Percentiles rank a stretch among this genome's conserved stretches.
Conservation (phyloP, 1,140 invertebrate species). For the Drosophila pandora region DNA sequence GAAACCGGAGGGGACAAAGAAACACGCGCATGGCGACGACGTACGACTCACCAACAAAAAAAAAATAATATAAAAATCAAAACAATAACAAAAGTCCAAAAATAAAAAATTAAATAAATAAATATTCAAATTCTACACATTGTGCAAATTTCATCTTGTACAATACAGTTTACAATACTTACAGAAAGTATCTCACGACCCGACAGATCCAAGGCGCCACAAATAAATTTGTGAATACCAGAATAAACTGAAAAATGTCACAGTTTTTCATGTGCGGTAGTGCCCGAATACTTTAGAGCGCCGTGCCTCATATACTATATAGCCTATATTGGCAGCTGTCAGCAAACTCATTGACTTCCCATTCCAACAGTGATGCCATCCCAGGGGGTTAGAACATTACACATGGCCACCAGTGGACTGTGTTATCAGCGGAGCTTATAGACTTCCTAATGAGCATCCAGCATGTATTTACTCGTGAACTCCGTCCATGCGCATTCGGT, state of each 20-base stretch:
- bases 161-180: conserved; percentile 39
- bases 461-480: conserved; percentile 55
- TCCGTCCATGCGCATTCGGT: conserved; percentile 41
- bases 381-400: conserved; percentile 27
- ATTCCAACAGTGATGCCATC: background rate
- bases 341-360: conserved; percentile 1
- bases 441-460: conserved; percentile 71
- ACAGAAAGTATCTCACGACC: conserved; percentile 28
- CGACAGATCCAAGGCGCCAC: conserved; percentile 42
- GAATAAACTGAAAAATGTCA: conserved; percentile 24
- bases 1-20: conserved; percentile 41
- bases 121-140: conserved; percentile 74
- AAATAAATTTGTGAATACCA: conserved; percentile 53
- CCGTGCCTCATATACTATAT: conserved; percentile 6
- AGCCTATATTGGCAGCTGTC: conserved; percentile 4
- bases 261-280: conserved; percentile 20
- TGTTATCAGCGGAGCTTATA: conserved; percentile 19
- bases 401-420: conserved; percentile 12
- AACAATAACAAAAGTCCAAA: conserved; percentile 41
- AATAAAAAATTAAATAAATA: conserved; percentile 36
- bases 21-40: conserved; percentile 65
- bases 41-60: conserved; percentile 32
- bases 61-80: conserved; percentile 35
- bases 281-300: conserved; percentile 5
- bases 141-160: conserved; percentile 63